Evolutionary conservation across 2,888 invertebrate genomes (phyloP).

Genomic region (Electrophaes corylata): DNA sequence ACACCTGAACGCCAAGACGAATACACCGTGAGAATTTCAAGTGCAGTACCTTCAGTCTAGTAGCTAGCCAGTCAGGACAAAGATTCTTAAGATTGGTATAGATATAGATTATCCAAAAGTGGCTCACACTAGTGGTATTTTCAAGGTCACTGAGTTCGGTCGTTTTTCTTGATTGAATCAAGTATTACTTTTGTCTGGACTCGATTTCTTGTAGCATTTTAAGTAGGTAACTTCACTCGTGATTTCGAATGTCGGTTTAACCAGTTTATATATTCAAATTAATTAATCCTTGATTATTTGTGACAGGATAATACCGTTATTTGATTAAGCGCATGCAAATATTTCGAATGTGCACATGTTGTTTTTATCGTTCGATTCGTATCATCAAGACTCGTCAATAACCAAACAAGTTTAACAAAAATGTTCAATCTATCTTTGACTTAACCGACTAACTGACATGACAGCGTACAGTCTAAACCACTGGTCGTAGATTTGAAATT

Average conservation of each 20-base stretch:
- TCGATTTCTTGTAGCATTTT: neutral
- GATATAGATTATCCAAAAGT: neutral
- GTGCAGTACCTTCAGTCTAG: too few species aligned
- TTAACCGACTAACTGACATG: too few species aligned
- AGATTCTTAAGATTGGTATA: too few species aligned
- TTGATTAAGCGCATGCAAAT: conserved; percentile 14
- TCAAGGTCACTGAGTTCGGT: neutral
- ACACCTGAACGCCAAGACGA: too few species aligned
- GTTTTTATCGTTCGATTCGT: neutral
- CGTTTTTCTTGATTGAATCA: neutral
- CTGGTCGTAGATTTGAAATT: too few species aligned
- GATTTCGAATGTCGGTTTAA: neutral
- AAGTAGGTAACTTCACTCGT: neutral
- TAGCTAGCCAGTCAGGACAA: too few species aligned
- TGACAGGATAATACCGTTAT: conserved; percentile 18
- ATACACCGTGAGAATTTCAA: too few species aligned
- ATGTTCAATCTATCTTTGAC: too few species aligned
- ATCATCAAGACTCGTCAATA: neutral
- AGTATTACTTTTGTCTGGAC: neutral
- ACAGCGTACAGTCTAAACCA: too few species aligned
- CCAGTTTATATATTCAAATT: neutral
- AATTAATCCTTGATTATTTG: conserved; percentile 4
- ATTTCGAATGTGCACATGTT: conserved; percentile 7
- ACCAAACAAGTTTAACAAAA: neutral
- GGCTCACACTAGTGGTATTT: too few species aligned